These are phyloP conservation scores for Pelusios castaneus DNA, from an alignment of 2,113 vertebrate genomes.

Conservation along the genomic window DNA sequence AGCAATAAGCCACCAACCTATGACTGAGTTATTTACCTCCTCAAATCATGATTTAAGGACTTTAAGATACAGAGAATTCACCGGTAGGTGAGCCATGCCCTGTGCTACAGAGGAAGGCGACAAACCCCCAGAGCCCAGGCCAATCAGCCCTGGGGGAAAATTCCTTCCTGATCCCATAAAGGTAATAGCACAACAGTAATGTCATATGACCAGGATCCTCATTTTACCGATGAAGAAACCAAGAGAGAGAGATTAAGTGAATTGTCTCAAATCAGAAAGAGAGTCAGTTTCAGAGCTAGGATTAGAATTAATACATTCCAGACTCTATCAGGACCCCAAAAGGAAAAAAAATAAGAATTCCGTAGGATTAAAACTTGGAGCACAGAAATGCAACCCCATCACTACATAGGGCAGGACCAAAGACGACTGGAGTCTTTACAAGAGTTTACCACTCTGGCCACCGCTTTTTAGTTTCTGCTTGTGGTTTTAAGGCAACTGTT, in stretches of 20 bases:
- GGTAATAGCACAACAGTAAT: neutral
- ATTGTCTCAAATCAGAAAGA: neutral
- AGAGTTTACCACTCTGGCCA: neutral
- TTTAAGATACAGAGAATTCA: too few species aligned
- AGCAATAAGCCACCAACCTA: too few species aligned
- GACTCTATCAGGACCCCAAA: too few species aligned
- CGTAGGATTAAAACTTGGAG: neutral
- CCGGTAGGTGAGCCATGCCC: too few species aligned
- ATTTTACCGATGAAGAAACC: neutral
- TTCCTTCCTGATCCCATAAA: too few species aligned
- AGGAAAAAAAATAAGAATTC: neutral
- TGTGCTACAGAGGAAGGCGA: too few species aligned
- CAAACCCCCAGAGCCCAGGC: too few species aligned
- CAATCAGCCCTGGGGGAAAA: too few species aligned
- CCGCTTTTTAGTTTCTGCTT: neutral
- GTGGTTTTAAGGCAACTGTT: neutral
- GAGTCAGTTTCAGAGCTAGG: neutral
- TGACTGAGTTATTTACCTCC: too few species aligned
- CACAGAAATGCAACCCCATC: neutral
- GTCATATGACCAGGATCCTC: neutral
- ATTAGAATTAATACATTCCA: neutral
- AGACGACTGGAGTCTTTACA: neutral
- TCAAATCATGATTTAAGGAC: too few species aligned
- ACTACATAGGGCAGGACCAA: rapidly evolving
- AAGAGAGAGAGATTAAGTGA: neutral